Conservation (phyloP, 2,888 invertebrate species). For the Drosophila histrio region DNA sequence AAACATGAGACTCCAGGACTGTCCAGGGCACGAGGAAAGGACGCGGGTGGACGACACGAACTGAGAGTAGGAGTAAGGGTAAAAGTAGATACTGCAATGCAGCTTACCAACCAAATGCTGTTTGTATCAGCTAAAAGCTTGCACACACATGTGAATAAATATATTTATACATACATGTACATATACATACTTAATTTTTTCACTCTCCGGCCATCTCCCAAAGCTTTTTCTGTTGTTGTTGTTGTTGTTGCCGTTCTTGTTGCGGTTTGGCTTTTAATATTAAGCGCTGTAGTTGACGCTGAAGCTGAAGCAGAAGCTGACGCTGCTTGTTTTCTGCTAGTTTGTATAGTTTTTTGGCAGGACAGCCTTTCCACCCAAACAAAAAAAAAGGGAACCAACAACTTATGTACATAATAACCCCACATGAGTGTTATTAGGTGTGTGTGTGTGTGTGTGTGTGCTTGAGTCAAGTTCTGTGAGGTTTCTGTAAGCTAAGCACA, state of each 20-base stretch:
- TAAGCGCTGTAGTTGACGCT: slow-evolving; percentile 67
- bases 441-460: slow-evolving; percentile 29
- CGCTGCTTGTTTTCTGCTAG: slow-evolving; percentile 72
- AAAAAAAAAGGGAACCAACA: slow-evolving; percentile 5
- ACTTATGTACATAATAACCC: slow-evolving; percentile 45
- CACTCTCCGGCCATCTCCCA: slow-evolving; percentile 32
- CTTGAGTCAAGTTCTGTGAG: slow-evolving; percentile 35
- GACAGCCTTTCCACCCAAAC: slow-evolving; percentile 22
- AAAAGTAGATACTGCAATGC: slow-evolving; percentile 51
- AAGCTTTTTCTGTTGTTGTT: slow-evolving; percentile 35
- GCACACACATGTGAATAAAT: slow-evolving; percentile 11
- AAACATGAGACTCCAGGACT: slow-evolving; percentile 38
- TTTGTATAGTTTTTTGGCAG: slow-evolving; percentile 65
- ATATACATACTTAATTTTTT: slow-evolving; percentile 19
- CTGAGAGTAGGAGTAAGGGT: background rate
- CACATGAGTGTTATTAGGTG: slow-evolving; percentile 36
- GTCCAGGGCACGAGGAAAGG: background rate
- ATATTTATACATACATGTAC: background rate
- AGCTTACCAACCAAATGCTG: slow-evolving; percentile 59
- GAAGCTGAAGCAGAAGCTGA: slow-evolving; percentile 41
- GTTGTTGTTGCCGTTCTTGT: slow-evolving; percentile 26
- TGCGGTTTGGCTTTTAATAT: slow-evolving; percentile 74
- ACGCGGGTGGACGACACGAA: slow-evolving; percentile 11
- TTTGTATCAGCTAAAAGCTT: slow-evolving; percentile 56
- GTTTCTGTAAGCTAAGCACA: slow-evolving; percentile 54